phyloP scores from a whole-genome alignment of 2,888 invertebrate species.

The Drosophila emarginata region DNA sequence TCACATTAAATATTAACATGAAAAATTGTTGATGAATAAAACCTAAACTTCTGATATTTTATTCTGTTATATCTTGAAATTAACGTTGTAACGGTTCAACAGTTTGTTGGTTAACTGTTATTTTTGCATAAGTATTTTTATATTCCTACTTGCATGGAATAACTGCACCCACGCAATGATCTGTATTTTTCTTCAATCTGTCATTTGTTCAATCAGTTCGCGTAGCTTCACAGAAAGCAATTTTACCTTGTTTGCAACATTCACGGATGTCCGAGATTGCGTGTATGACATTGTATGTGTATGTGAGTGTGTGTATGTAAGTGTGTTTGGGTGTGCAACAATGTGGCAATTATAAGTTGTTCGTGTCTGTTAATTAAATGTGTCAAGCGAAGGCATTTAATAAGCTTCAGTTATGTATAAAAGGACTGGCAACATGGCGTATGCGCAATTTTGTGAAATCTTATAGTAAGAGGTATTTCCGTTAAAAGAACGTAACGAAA shows the following conservation, averaged over 20 bases:
- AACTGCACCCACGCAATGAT: constrained; percentile 39
- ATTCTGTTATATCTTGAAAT: background rate
- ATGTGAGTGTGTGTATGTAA: constrained; percentile 10
- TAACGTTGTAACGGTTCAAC: background rate
- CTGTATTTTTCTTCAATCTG: constrained; percentile 20
- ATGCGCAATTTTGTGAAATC: constrained; percentile 31
- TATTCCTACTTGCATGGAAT: constrained; percentile 22
- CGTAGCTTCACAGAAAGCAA: constrained; percentile 34
- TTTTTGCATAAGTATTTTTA: background rate
- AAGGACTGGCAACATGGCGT: constrained; percentile 50
- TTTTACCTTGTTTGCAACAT: constrained; percentile 39
- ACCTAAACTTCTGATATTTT: background rate
- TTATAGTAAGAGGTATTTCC: background rate
- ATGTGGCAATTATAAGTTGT: constrained; percentile 70
- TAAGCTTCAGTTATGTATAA: constrained; percentile 75
- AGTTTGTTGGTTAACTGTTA: background rate
- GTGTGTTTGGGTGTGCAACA: constrained; percentile 19
- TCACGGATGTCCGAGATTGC: constrained; percentile 12
- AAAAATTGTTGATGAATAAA: too few relatives aligned
- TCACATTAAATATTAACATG: too few relatives aligned
- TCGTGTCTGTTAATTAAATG: constrained; percentile 78
- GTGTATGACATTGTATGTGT: constrained; percentile 9
- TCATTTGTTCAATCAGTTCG: constrained; percentile 16
- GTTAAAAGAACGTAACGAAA: background rate
- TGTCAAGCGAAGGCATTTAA: constrained; percentile 78